A percentile compares a stretch with the other conserved stretches of the same genome.
Conservation (phyloP, 2,797 vertebrate species). For the Parambassis ranga region DNA sequence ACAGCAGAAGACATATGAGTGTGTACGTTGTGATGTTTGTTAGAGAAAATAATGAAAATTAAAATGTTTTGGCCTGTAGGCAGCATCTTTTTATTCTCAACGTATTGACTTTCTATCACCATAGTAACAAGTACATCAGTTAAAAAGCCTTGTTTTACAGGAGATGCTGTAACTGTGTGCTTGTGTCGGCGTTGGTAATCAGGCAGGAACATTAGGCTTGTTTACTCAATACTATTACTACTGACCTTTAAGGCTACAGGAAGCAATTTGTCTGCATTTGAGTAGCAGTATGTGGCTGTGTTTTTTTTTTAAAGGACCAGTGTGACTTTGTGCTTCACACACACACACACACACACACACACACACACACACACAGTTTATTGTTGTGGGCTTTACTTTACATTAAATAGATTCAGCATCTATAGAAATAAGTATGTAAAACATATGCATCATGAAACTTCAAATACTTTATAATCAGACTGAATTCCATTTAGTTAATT, state of each 20-base stretch:
- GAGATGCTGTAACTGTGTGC: slow-evolving; percentile 25
- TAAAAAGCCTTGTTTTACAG: slow-evolving; percentile 43
- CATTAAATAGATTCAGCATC: background rate
- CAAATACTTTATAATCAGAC: no score
- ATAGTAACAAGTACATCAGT: slow-evolving; percentile 50
- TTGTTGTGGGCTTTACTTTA: background rate
- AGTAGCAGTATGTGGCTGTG: background rate
- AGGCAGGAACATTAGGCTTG: slow-evolving; percentile 26
- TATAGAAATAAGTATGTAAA: background rate
- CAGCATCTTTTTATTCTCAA: slow-evolving; percentile 20
- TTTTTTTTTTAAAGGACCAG: slow-evolving; percentile 19
- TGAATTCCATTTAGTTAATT: no score
- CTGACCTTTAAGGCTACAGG: slow-evolving; percentile 45
- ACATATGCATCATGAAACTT: background rate
- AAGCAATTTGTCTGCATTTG: slow-evolving; percentile 40
- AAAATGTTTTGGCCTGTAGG: slow-evolving; percentile 44
- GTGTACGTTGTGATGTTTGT: slow-evolving; percentile 21
- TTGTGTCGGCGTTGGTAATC: slow-evolving; percentile 21
- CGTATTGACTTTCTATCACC: slow-evolving; percentile 52
- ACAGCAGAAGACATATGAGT: slow-evolving; percentile 11
- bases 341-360: background rate
- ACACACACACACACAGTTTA: background rate
- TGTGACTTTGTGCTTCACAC: background rate
- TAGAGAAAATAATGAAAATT: slow-evolving; percentile 46
- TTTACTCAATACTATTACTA: slow-evolving; percentile 24